These are phyloP conservation scores for Globodera rostochiensis DNA, from an alignment of 1,140 invertebrate species.

Conservation along the genomic window DNA sequence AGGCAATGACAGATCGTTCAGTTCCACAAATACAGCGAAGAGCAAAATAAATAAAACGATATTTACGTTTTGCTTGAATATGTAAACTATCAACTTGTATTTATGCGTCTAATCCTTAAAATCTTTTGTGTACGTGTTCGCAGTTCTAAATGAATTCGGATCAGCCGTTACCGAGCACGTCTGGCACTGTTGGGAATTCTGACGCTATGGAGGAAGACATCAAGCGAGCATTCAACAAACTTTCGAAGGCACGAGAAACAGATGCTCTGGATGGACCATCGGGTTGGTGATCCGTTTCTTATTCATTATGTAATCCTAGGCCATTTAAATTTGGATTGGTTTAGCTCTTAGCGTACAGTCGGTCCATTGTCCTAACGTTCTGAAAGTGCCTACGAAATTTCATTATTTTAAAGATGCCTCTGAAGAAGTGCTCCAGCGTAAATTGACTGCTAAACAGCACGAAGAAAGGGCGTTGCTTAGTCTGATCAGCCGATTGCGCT, in stretches of 20 bases:
- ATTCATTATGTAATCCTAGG: no score
- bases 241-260: background rate
- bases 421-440: conserved; percentile 5
- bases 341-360: no score
- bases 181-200: background rate
- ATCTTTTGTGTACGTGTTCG: background rate
- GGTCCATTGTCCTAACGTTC: no score
- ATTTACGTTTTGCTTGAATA: background rate
- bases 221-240: background rate
- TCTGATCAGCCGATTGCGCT: conserved; percentile 5
- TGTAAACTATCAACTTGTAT: background rate
- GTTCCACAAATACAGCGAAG: background rate
- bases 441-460: conserved; percentile 11
- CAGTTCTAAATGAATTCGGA: background rate
- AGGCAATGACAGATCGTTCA: background rate
- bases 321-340: no score
- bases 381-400: no score
- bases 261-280: background rate
- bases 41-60: background rate
- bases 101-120: background rate
- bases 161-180: background rate
- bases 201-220: no score
- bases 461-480: conserved; percentile 14
- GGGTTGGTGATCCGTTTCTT: no score
- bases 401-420: background rate